These are phyloP conservation scores for Aethina tumida DNA, from an alignment of 1,140 invertebrate species.

Conservation along the genomic window DNA sequence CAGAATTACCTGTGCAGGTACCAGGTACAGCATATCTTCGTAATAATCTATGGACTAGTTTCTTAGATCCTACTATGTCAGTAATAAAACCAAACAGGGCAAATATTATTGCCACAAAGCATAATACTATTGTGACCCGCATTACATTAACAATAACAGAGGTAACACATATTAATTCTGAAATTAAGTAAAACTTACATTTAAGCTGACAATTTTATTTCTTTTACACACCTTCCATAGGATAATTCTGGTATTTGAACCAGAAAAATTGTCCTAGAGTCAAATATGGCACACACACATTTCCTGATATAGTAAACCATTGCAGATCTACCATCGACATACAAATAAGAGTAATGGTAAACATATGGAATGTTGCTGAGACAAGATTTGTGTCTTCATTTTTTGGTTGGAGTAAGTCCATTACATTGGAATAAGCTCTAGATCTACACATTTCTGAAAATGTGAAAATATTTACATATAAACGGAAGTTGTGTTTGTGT, in stretches of 20 bases:
- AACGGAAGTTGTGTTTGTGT: no score
- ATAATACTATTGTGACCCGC: slow-evolving; percentile 32
- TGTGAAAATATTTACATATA: no score
- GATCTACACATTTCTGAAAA: no score
- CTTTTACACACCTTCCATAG: neutral
- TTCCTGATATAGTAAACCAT: slow-evolving; percentile 32
- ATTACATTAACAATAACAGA: slow-evolving; percentile 32
- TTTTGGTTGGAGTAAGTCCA: slow-evolving; percentile 29
- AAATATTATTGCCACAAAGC: slow-evolving; percentile 34
- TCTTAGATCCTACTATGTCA: slow-evolving; percentile 30
- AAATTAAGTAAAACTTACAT: neutral
- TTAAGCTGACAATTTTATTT: slow-evolving; percentile 1
- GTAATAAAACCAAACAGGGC: slow-evolving; percentile 31
- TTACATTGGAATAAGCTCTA: no score
- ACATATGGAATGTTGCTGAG: slow-evolving; percentile 32
- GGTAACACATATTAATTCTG: slow-evolving; percentile 22
- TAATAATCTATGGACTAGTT: slow-evolving; percentile 26
- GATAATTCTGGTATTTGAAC: slow-evolving; percentile 14
- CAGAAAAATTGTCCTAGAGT: slow-evolving; percentile 33
- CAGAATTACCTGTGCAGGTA: slow-evolving; percentile 27
- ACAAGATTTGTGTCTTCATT: slow-evolving; percentile 32
- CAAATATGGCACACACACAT: slow-evolving; percentile 28
- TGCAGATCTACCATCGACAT: slow-evolving; percentile 32
- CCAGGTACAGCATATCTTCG: slow-evolving; percentile 29
- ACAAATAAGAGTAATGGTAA: slow-evolving; percentile 31